Evolutionary conservation across 2,113 vertebrate genomes (phyloP).

Genomic region (Gymnocephalus cernua): DNA sequence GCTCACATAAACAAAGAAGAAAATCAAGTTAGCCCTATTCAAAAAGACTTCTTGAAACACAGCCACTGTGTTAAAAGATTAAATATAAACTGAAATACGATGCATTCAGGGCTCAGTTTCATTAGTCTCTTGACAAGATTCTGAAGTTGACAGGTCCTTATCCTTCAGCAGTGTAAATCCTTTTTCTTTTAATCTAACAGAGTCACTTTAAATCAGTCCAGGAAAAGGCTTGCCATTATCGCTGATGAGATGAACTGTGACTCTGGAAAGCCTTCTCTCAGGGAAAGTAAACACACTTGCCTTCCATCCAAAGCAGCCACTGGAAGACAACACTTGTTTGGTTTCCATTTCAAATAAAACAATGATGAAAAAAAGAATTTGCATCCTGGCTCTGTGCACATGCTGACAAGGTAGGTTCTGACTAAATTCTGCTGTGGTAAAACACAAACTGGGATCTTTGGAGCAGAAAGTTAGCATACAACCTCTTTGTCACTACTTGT

Average conservation of each 20-base stretch:
- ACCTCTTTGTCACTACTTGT: slow-evolving; percentile 31
- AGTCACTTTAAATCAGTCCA: slow-evolving; percentile 52
- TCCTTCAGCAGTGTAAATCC: slow-evolving; percentile 33
- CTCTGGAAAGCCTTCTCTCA: slow-evolving; percentile 22
- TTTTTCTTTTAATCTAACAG: slow-evolving; percentile 44
- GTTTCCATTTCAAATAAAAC: slow-evolving; percentile 35
- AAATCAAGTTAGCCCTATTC: not conserved
- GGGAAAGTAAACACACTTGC: slow-evolving; percentile 44
- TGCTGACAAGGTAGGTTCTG: slow-evolving; percentile 7
- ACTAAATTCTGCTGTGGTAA: slow-evolving; percentile 36
- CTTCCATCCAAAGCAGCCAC: slow-evolving; percentile 12
- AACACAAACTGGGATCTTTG: slow-evolving; percentile 27
- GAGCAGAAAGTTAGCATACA: slow-evolving; percentile 37
- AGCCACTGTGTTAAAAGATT: not conserved
- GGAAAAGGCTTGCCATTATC: slow-evolving; percentile 37
- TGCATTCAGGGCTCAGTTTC: slow-evolving; percentile 14
- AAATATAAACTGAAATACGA: slow-evolving; percentile 16
- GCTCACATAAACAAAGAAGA: too few species aligned
- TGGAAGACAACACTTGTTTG: slow-evolving; percentile 23
- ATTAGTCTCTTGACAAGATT: slow-evolving; percentile 31
- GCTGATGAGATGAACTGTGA: slow-evolving; percentile 58
- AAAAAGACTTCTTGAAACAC: not conserved
- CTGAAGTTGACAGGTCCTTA: slow-evolving; percentile 31
- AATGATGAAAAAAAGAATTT: slow-evolving; percentile 16
- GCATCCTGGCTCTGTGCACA: slow-evolving; percentile 22